Evolutionary conservation across 2,113 vertebrate genomes (phyloP).

Genomic region (Fregata magnificens): DNA sequence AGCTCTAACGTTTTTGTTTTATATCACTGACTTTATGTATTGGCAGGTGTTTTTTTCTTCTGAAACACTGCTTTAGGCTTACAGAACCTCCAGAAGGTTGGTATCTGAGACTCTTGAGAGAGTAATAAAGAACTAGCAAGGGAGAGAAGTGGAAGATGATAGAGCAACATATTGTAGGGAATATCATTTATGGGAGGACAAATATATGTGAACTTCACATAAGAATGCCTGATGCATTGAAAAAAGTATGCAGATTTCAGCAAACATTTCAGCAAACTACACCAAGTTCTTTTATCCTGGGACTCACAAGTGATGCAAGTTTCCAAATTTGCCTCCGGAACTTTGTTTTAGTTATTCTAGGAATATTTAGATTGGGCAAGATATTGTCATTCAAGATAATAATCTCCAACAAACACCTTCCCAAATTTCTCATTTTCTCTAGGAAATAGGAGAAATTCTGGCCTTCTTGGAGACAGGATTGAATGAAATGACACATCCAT

Average conservation of each 20-base stretch:
- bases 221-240: background rate
- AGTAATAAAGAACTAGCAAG: background rate
- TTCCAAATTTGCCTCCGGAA: background rate
- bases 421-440: background rate
- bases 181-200: background rate
- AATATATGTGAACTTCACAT: background rate
- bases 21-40: background rate
- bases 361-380: background rate
- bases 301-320: background rate
- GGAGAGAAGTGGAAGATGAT: background rate
- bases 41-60: background rate
- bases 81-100: background rate
- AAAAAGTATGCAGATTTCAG: background rate
- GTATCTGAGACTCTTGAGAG: background rate
- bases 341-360: background rate
- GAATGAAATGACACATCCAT: background rate
- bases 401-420: background rate
- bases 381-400: background rate
- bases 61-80: background rate
- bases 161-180: background rate
- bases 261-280: background rate
- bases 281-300: background rate
- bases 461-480: background rate
- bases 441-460: background rate
- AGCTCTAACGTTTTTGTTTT: background rate